Percentiles rank a stretch among this genome's conserved stretches.
phyloP scores from a whole-genome alignment of 2,113 vertebrate genomes.

The Paedocypris sp. region DNA sequence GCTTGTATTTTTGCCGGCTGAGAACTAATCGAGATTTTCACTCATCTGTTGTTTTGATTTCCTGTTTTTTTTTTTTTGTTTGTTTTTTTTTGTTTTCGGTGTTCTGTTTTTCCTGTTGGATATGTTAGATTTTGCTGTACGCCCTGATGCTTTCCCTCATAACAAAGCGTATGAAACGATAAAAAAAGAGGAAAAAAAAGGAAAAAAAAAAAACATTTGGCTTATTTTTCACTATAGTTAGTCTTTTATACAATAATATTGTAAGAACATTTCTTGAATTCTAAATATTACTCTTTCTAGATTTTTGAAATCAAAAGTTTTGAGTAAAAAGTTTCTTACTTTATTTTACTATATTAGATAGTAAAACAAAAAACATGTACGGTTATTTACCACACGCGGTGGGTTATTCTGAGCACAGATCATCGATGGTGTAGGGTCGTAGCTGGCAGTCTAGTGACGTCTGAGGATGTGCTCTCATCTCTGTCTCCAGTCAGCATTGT shows the following conservation, averaged over 20 bases:
- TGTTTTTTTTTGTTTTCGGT: slow-evolving; percentile 41
- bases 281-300: slow-evolving; percentile 99
- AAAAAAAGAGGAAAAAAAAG: slow-evolving; percentile 68
- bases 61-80: slow-evolving; percentile 68
- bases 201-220: slow-evolving; percentile 82
- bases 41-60: slow-evolving; percentile 73
- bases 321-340: slow-evolving; percentile 99
- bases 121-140: slow-evolving; percentile 91
- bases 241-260: slow-evolving; percentile 99
- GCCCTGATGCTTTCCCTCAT: slow-evolving; percentile 95
- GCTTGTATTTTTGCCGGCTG: slow-evolving; percentile 74
- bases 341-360: slow-evolving; percentile 99
- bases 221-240: slow-evolving; percentile 99
- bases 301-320: slow-evolving; percentile 99
- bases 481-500: slow-evolving; percentile 78
- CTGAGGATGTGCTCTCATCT: slow-evolving; percentile 77
- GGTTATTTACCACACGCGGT: slow-evolving; percentile 97
- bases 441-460: slow-evolving; percentile 80
- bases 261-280: slow-evolving; percentile 99
- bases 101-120: slow-evolving; percentile 78
- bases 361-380: slow-evolving; percentile 98
- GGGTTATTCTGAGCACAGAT: slow-evolving; percentile 92
- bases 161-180: too few relatives aligned
- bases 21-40: slow-evolving; percentile 67
- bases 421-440: slow-evolving; percentile 80